These are phyloP conservation scores for Podarcis lilfordi DNA, from an alignment of 2,797 vertebrate genomes.

Conservation along the genomic window DNA sequence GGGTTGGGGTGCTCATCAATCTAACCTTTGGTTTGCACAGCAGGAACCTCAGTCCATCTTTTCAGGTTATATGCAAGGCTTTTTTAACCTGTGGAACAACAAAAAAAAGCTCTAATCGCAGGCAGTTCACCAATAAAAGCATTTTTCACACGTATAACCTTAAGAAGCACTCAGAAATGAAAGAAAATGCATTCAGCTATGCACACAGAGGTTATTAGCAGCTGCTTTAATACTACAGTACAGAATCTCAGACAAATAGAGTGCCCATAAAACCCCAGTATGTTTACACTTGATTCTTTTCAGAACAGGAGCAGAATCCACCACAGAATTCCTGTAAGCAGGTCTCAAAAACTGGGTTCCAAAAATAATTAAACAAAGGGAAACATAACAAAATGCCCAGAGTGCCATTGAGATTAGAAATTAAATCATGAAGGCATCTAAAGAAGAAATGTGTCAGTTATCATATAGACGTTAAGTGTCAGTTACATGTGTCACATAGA, in stretches of 20 bases:
- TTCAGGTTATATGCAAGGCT: neutral
- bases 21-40: neutral
- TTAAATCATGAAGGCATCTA: too few species aligned
- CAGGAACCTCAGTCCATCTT: neutral
- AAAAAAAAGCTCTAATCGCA: neutral
- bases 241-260: neutral
- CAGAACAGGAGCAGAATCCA: neutral
- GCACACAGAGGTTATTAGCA: neutral
- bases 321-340: too few species aligned
- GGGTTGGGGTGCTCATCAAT: neutral
- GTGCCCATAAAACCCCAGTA: neutral
- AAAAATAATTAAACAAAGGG: too few species aligned
- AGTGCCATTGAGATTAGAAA: neutral
- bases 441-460: too few species aligned
- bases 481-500: neutral
- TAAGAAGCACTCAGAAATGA: too few species aligned
- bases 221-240: neutral
- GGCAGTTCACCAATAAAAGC: neutral
- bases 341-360: too few species aligned
- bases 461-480: neutral
- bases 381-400: neutral
- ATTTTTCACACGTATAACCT: neutral
- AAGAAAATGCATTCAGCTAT: neutral
- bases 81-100: slow-evolving; percentile 2
- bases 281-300: neutral